Conservation (phyloP, 2,113 vertebrate genomes). For the Podilymbus podiceps region DNA sequence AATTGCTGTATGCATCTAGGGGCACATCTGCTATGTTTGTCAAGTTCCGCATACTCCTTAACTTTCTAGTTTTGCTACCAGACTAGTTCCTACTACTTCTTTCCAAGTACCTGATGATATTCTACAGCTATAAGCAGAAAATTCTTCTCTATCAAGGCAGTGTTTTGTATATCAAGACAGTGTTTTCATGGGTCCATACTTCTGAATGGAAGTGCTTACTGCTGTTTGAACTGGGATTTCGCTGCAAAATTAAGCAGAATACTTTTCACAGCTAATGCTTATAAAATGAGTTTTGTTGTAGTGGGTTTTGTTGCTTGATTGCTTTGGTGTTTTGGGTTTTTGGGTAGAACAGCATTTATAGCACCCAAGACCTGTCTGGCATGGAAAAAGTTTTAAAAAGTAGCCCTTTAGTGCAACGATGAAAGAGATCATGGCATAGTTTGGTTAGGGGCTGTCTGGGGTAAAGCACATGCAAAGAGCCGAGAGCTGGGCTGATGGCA, state of each 20-base stretch:
- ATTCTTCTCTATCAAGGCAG: not conserved
- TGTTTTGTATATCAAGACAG: not conserved
- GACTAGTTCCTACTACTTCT: not conserved
- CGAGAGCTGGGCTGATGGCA: not conserved
- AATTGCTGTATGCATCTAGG: not conserved
- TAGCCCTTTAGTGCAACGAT: not conserved
- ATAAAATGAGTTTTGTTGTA: not conserved
- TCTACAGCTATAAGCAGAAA: not conserved
- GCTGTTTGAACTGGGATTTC: not conserved
- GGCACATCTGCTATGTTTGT: not conserved
- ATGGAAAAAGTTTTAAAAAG: not conserved
- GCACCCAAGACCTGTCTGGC: not conserved
- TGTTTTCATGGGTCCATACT: not conserved
- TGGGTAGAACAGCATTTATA: not conserved
- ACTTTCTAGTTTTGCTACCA: not conserved
- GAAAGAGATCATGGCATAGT: not conserved
- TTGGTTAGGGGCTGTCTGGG: not conserved
- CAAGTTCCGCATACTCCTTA: not conserved
- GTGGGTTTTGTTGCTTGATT: accelerated
- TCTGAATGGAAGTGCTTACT: not conserved
- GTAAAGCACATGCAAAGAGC: not conserved
- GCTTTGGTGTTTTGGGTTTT: not conserved
- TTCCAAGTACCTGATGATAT: not conserved
- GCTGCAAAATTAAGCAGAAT: not conserved
- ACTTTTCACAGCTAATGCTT: not conserved